These are phyloP conservation scores for Macropis europaea DNA, from an alignment of 2,888 invertebrate species.

Conservation along the genomic window DNA sequence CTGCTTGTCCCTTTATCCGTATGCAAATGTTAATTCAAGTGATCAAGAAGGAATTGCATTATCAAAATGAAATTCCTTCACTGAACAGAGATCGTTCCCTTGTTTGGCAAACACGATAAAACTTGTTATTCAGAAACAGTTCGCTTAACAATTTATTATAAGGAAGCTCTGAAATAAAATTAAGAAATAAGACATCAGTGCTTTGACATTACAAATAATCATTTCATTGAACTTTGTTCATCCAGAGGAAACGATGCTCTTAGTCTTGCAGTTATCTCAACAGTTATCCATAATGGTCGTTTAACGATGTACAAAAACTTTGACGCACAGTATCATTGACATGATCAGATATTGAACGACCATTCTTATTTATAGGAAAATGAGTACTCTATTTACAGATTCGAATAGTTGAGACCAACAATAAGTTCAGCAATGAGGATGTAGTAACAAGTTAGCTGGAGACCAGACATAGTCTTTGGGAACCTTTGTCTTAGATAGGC, in stretches of 20 bases:
- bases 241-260: neutral
- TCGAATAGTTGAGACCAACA: conserved; percentile 2
- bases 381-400: conserved; percentile 29
- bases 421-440: conserved; percentile 1
- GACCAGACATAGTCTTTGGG: conserved; percentile 5
- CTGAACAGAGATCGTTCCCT: neutral
- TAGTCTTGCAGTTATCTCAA: neutral
- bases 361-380: conserved; percentile 12
- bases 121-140: neutral
- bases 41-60: neutral
- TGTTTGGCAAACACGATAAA: neutral
- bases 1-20: neutral
- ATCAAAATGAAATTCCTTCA: neutral
- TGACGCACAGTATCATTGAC: neutral
- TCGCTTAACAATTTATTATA: neutral
- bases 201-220: neutral
- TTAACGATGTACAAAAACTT: conserved; percentile 1
- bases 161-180: conserved; percentile 44
- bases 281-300: neutral
- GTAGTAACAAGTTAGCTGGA: conserved; percentile 3
- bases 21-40: neutral
- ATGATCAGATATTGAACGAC: conserved; percentile 9
- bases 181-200: neutral
- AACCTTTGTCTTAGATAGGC: conserved; percentile 14
- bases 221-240: neutral